Evolutionary conservation across 2,113 vertebrate species (phyloP).

Genomic region (Dicrurus megarhynchus): DNA sequence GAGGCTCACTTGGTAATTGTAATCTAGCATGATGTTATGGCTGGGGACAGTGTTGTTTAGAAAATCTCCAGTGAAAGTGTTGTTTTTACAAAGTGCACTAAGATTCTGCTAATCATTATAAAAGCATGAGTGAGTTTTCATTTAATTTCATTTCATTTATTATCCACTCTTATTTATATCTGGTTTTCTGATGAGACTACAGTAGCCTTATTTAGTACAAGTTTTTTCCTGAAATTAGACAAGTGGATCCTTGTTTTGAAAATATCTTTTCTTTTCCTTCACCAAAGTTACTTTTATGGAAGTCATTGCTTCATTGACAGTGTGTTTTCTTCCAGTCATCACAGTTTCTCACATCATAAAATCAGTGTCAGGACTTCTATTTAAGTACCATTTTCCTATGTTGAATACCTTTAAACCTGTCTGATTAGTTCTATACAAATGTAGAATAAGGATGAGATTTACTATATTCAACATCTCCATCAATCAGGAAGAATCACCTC

Average conservation of each 20-base stretch:
- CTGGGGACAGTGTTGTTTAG: not conserved
- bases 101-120: slow-evolving; percentile 1
- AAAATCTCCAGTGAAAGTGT: not conserved
- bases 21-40: not conserved
- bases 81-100: not conserved
- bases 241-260: not conserved
- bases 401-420: not conserved
- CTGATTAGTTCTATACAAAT: not conserved
- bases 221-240: not conserved
- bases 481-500: not conserved
- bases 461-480: not conserved
- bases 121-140: not conserved
- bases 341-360: not conserved
- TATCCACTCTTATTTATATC: not conserved
- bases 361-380: not conserved
- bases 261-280: not conserved
- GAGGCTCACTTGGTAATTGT: not conserved
- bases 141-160: not conserved
- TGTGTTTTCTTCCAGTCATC: not conserved
- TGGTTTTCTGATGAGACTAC: not conserved
- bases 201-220: not conserved
- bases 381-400: not conserved
- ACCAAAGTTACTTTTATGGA: not conserved
- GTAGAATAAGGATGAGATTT: not conserved
- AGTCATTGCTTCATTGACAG: not conserved